Conservation (phyloP, 1,140 invertebrate species). For the Eriocheir sinensis region DNA sequence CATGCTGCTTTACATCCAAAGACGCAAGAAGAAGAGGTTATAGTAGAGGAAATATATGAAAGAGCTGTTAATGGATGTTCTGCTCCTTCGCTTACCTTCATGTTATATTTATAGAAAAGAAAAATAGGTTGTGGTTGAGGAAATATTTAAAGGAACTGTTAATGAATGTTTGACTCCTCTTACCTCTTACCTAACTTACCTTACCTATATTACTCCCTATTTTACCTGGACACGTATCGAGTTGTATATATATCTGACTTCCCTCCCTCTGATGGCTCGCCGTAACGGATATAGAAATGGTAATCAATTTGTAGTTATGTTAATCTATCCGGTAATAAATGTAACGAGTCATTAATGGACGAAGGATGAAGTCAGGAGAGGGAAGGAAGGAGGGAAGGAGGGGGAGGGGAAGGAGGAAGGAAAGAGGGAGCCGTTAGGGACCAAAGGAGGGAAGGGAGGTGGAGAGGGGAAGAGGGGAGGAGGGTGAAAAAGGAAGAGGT, state of each 20-base stretch:
- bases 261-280: too few species aligned
- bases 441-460: background rate
- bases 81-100: too few species aligned
- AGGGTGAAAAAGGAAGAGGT: background rate
- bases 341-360: background rate
- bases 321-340: background rate
- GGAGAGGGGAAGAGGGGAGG: background rate
- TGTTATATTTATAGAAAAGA: background rate
- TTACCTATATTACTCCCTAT: background rate
- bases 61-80: too few species aligned
- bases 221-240: background rate
- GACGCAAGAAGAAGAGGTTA: too few species aligned
- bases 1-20: too few species aligned
- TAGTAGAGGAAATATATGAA: too few species aligned
- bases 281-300: background rate
- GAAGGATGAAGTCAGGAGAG: background rate
- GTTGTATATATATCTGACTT: background rate
- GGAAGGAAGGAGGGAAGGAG: background rate
- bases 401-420: background rate
- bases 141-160: too few species aligned
- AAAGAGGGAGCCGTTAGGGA: background rate
- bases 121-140: too few species aligned
- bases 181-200: background rate
- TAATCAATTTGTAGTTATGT: background rate
- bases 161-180: too few species aligned